Percentiles rank a stretch among this genome's conserved stretches.
Conservation (phyloP, 35 echinoderm and acorn worm species). For the Ptychodera flava region DNA sequence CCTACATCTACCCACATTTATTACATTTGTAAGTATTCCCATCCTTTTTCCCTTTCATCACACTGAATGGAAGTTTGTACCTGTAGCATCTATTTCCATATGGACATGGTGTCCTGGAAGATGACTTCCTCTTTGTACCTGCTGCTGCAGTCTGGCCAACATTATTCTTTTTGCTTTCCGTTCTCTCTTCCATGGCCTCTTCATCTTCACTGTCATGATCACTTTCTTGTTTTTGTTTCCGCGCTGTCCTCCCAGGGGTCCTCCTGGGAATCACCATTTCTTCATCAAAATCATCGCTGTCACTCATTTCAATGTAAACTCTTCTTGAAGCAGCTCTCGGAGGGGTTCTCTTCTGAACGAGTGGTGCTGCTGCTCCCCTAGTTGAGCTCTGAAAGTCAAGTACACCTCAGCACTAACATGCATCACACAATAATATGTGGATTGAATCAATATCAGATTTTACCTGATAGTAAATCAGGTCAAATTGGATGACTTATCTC, state of each 20-base stretch:
- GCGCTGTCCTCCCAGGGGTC: too few relatives aligned
- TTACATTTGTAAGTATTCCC: background rate
- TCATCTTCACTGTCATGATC: too few relatives aligned
- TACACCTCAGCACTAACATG: too few relatives aligned
- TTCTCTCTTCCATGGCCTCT: conserved; percentile 23
- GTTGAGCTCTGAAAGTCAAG: too few relatives aligned
- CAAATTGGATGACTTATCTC: too few relatives aligned
- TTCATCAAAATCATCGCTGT: conserved; percentile 12
- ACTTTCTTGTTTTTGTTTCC: too few relatives aligned
- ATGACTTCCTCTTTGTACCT: conserved; percentile 17
- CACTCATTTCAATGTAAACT: conserved; percentile 12
- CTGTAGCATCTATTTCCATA: conserved; percentile 80
- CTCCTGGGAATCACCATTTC: too few relatives aligned
- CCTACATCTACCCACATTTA: background rate
- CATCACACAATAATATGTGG: too few relatives aligned
- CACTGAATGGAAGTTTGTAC: conserved; percentile 23
- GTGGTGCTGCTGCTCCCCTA: too few relatives aligned
- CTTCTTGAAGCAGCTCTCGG: conserved; percentile 12
- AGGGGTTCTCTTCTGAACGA: too few relatives aligned
- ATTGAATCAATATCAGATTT: too few relatives aligned
- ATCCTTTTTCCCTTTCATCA: background rate
- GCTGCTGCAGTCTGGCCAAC: background rate
- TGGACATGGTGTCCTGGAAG: conserved; percentile 46
- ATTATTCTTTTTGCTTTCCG: background rate
- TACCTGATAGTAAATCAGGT: too few relatives aligned